Percentiles rank a stretch among this genome's conserved stretches.
Evolutionary conservation across 1,140 invertebrate genomes (phyloP).

Genomic region (Drosophila sp.): DNA sequence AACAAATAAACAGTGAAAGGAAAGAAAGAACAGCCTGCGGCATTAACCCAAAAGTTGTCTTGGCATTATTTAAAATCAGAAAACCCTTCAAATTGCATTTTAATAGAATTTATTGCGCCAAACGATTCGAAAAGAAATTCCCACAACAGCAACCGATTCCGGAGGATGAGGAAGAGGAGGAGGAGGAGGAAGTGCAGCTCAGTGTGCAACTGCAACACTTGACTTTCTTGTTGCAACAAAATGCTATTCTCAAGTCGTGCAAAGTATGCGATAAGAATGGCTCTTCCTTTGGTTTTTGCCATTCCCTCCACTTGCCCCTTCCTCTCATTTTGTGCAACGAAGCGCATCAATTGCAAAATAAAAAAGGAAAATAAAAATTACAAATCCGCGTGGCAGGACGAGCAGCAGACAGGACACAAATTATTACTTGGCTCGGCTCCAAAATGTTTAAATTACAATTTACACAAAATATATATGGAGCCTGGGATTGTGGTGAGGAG

Average conservation of each 20-base stretch:
- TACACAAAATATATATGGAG: conserved; percentile 49
- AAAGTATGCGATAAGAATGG: conserved; percentile 68
- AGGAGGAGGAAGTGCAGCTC: neutral
- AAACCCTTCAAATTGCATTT: conserved; percentile 82
- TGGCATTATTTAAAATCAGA: conserved; percentile 81
- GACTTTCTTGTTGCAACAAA: conserved; percentile 81
- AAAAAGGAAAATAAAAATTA: conserved; percentile 58
- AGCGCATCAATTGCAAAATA: conserved; percentile 71
- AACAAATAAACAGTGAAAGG: conserved; percentile 14
- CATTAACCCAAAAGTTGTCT: conserved; percentile 59
- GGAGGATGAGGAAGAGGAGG: neutral
- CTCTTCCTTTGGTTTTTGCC: conserved; percentile 14
- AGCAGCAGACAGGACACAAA: conserved; percentile 68
- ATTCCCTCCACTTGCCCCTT: neutral
- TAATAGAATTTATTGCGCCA: conserved; percentile 82
- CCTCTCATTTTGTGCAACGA: conserved; percentile 45
- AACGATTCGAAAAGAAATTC: conserved; percentile 55
- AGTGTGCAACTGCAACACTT: conserved; percentile 75
- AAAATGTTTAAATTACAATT: conserved; percentile 83
- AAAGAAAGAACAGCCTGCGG: conserved; percentile 44
- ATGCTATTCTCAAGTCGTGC: conserved; percentile 65
- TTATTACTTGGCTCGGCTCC: conserved; percentile 76
- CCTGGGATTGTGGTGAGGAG: neutral
- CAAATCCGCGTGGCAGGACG: conserved; percentile 61
- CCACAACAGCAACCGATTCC: conserved; percentile 22